phyloP scores from a whole-genome alignment of 2,113 vertebrate species.

The Stercorarius parasiticus region DNA sequence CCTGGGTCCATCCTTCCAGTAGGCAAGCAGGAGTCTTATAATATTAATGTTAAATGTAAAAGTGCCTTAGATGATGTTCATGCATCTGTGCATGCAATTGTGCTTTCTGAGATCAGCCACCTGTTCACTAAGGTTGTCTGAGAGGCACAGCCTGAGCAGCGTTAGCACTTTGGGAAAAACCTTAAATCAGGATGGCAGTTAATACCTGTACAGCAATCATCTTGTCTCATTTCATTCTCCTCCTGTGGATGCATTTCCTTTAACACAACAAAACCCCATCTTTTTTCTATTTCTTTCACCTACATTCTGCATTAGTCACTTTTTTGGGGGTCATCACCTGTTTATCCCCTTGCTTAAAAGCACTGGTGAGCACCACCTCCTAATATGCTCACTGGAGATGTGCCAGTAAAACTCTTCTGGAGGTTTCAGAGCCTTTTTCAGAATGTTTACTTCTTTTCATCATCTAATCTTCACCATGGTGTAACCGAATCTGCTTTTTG shows the following conservation, averaged over 20 bases:
- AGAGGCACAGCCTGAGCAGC: neutral
- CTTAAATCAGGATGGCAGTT: neutral
- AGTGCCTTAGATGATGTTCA: neutral
- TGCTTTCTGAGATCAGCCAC: neutral
- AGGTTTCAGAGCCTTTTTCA: neutral
- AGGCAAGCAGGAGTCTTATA: neutral
- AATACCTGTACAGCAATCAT: neutral
- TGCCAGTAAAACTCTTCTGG: neutral
- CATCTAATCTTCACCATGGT: neutral
- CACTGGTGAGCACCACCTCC: neutral
- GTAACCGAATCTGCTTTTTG: neutral
- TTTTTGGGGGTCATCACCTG: neutral
- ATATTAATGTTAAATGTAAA: neutral
- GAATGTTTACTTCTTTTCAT: neutral
- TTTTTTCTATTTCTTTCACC: neutral
- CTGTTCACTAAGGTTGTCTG: neutral
- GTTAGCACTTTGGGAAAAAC: neutral
- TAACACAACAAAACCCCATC: neutral
- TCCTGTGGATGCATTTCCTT: neutral
- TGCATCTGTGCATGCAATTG: neutral
- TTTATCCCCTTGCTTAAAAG: neutral
- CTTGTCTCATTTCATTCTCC: neutral
- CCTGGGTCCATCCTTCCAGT: neutral
- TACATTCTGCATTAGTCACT: neutral
- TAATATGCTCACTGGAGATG: neutral